A percentile compares a stretch with the other conserved stretches of the same genome.
phyloP scores from a whole-genome alignment of 2,113 vertebrate species.

The Phaetusa simplex region DNA sequence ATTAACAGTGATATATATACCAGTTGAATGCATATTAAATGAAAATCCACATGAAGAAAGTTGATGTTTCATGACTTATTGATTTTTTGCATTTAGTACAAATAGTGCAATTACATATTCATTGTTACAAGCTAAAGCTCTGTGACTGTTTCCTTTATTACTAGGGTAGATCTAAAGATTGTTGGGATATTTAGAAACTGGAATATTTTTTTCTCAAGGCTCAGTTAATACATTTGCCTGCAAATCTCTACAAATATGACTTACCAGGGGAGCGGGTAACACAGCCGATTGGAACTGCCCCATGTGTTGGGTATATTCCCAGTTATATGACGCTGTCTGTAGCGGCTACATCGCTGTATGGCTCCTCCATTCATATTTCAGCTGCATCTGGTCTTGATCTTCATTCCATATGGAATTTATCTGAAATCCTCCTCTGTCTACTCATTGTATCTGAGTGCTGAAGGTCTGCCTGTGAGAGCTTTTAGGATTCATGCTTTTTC shows the following conservation, averaged over 20 bases:
- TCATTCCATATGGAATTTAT: neutral
- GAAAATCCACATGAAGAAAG: neutral
- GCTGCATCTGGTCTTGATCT: slow-evolving; percentile 47
- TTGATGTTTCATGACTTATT: neutral
- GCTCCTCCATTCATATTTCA: neutral
- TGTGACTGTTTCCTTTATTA: neutral
- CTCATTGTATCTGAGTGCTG: neutral
- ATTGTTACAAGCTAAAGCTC: neutral
- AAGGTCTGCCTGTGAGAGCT: neutral
- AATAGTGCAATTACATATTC: neutral
- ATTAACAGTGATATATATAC: neutral
- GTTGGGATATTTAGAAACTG: neutral
- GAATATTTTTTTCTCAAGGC: neutral
- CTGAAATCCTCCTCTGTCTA: neutral
- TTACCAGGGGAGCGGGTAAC: neutral
- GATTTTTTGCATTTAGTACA: neutral
- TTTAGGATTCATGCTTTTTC: neutral
- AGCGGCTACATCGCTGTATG: neutral
- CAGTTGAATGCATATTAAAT: neutral
- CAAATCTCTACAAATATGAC: neutral
- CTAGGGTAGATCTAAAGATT: neutral
- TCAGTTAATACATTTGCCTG: neutral
- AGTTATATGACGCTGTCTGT: neutral
- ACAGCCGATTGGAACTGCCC: neutral
- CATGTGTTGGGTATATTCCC: neutral